Base-by-base conservation (phyloP, 2,888 invertebrate species). In the Drosophila macrothrix region DNA sequence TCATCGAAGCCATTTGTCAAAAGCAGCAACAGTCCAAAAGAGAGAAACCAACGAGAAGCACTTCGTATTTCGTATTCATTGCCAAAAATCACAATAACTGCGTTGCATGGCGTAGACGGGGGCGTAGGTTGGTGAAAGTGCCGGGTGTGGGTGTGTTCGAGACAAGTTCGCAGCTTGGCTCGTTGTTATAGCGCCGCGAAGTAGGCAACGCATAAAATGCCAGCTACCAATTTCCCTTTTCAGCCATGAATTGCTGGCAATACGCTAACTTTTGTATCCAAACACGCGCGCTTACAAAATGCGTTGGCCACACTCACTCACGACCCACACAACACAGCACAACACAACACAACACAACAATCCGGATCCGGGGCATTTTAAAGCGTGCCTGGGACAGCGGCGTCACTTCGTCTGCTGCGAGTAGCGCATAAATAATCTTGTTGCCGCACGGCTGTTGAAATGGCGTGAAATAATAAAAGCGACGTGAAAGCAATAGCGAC, bases 371-470 rank as follows among this genome's bases (percentile, higher is more conserved):
- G 58, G 67, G 76, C 65, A 82, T 78, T 84, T 84, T 82, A 84
- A 84, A 84, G 84, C 82, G 76, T 76, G 78, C 76, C 73, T 76
- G 78, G 72, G 73, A 28, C 50, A 50, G 19, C 28, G 50, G 50
- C 65, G 56, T 54, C 63, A 61, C 67, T 59, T 61, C 59, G 71
- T 83, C 69, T 67, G 73, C 74, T 68, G 76, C 59, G 70, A 75
- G 73, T 73, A 87, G 78, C 84, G 86, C 84, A 88, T 88, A 88
- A 88, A 88, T 87, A 89, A 88, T 89, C 90, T 87, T 83, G 83
- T 84, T 89, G 90, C 89, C 78, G 90, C 83, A 88, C 87, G 85
- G 90, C 87, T 86, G 89, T 87, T 90, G 90, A 89, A 89, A 88
- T 88, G 88, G 85, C 81, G 86, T 88, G 88, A 85, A 87, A 88